Base-by-base conservation (phyloP, 2,113 vertebrate species). In the Thomomys bottae region DNA sequence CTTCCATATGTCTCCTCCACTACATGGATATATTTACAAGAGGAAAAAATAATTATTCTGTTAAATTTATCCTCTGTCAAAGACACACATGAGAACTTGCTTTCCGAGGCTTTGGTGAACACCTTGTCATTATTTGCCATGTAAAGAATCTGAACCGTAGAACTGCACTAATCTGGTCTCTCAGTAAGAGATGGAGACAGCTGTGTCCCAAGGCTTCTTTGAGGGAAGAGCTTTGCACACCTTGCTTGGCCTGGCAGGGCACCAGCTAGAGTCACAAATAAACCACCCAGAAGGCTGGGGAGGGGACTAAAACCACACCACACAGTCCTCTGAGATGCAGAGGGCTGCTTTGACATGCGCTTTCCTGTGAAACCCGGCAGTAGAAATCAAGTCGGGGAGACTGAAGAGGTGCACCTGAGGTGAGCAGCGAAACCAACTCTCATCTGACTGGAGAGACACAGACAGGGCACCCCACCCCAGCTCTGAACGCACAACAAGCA, bases 321-420 rank as follows among this genome's bases (percentile, higher is more conserved):
- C 45, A 49, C 45, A 12, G 8, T 49, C 9, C 14, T 49, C 45
- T 12, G 9, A 49, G 45, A 49, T 49, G 45, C 9, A 49, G 45
- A 49, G 45, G 45, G 11, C 45, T 49, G 45, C 11, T 0, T 12
- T 49, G 45, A 49, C 45, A 49, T 12, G 14, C n/a, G 36, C 4
- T 2, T 73, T 38, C 7, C 12, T 71, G 0, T 23, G 20, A 49
- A 49, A 49, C 45, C 45, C 9, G 45, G 45, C 9, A 1, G 0
- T 17, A 86, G 71, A 20, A 42, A n/a, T 23, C 36, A 12, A 68
- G 40, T 12, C 34, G n/a, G 17, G 17, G 17, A 59, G 68, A 8
- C 3, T 36, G 24, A 6, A 8, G 6, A 15, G 42, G 14, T 6
- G 0, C n/a, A 2, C 8, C 42, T 20, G 10, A 12, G 26, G 32